These are phyloP conservation scores for Pseudomugil gertrudae DNA, from an alignment of 2,797 vertebrate genomes.

Conservation along the genomic window DNA sequence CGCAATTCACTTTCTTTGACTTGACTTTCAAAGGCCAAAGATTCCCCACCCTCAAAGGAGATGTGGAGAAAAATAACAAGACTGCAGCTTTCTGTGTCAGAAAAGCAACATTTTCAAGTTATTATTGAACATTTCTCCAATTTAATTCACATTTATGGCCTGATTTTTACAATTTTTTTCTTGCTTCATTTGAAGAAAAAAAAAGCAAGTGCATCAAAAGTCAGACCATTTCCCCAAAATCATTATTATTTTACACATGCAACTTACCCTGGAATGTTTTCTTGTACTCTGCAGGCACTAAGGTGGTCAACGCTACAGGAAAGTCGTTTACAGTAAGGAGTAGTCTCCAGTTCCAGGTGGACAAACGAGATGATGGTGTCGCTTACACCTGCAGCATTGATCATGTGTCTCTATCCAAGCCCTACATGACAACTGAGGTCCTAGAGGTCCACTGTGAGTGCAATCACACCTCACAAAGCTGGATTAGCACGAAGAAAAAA, in stretches of 20 bases:
- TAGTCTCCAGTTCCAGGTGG: constrained; percentile 90
- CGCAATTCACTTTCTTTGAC: constrained; percentile 65
- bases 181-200: constrained; percentile 8
- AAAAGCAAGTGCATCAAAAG: constrained; percentile 2
- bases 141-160: constrained; percentile 21
- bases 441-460: constrained; percentile 99
- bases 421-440: constrained; percentile 94
- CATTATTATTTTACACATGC: constrained; percentile 8
- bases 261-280: constrained; percentile 12
- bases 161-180: constrained; percentile 19
- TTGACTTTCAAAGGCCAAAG: constrained; percentile 72
- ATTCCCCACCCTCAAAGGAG: constrained; percentile 64
- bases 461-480: constrained; percentile 32
- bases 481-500: constrained; percentile 62
- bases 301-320: constrained; percentile 89
- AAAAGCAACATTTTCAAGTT: constrained; percentile 42
- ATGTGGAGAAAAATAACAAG: constrained; percentile 53
- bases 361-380: constrained; percentile 90
- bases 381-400: constrained; percentile 95
- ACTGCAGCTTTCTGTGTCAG: constrained; percentile 45
- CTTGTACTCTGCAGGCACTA: constrained; percentile 80
- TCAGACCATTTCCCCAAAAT: not conserved
- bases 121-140: constrained; percentile 32
- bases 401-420: constrained; percentile 90
- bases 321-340: constrained; percentile 95